A percentile compares a stretch with the other conserved stretches of the same genome.
phyloP scores from a whole-genome alignment of 2,113 vertebrate genomes.

The Orientallactaga bullata region DNA sequence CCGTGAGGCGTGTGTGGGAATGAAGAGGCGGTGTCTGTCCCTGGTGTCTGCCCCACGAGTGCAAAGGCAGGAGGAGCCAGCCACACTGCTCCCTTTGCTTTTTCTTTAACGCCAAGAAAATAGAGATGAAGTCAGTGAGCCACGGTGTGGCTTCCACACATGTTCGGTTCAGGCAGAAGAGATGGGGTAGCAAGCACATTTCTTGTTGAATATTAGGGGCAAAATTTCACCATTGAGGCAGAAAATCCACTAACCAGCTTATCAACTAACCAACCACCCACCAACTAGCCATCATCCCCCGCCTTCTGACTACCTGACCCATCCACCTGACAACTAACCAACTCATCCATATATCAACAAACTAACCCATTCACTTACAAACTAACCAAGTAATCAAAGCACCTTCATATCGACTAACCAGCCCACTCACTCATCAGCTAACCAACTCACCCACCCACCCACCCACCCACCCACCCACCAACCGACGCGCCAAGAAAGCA shows the following conservation, averaged over 20 bases:
- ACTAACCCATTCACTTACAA: not conserved
- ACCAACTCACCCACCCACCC: not conserved
- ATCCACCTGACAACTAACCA: rapidly evolving
- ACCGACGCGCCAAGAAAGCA: not conserved
- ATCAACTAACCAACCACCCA: too few relatives aligned
- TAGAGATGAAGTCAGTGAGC: rapidly evolving
- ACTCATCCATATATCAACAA: not conserved
- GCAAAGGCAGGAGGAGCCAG: not conserved
- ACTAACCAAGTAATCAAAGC: too few relatives aligned
- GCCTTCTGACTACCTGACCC: too few relatives aligned
- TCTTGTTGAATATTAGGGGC: not conserved
- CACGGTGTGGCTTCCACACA: rapidly evolving
- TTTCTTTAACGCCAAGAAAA: not conserved
- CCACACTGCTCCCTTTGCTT: rapidly evolving
- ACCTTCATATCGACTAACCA: not conserved
- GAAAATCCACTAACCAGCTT: not conserved
- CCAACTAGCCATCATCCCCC: not conserved
- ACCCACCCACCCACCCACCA: too few relatives aligned
- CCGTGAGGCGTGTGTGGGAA: rapidly evolving
- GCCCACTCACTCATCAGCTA: not conserved
- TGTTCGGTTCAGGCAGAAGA: too few relatives aligned
- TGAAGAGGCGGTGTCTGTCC: not conserved
- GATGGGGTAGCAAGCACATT: not conserved
- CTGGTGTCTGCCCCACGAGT: not conserved
- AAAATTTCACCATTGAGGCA: not conserved